Percentiles rank a stretch among this genome's conserved stretches.
Conservation (phyloP, 2,113 vertebrate species). For the Nematolebias whitei region DNA sequence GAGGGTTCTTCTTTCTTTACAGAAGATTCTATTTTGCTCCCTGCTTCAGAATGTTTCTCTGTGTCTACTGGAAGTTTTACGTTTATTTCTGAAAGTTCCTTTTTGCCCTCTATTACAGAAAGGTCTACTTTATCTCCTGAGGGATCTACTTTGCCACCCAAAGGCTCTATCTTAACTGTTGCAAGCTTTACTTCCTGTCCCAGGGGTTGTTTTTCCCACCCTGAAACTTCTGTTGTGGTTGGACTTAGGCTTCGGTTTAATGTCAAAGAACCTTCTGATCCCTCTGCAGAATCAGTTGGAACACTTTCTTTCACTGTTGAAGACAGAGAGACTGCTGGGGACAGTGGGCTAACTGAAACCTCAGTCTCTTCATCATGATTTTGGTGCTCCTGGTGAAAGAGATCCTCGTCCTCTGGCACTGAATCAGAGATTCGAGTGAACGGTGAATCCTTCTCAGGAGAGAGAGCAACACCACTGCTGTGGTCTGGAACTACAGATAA, state of each 20-base stretch:
- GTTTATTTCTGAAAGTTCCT: background rate
- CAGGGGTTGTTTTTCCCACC: background rate
- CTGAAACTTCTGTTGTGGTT: background rate
- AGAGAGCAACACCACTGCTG: conserved; percentile 36
- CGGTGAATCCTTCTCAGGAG: conserved; percentile 74
- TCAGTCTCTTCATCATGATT: conserved; percentile 25
- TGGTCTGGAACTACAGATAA: conserved; percentile 15
- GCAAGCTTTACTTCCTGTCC: background rate
- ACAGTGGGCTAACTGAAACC: background rate
- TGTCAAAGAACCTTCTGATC: background rate
- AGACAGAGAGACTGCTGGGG: background rate
- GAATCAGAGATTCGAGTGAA: conserved; percentile 73
- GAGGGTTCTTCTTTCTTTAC: background rate
- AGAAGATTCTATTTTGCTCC: background rate
- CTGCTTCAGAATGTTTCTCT: background rate
- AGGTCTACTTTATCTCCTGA: background rate
- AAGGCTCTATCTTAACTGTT: background rate
- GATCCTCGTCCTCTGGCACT: conserved; percentile 54
- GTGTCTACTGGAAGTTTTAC: background rate
- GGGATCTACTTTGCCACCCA: background rate
- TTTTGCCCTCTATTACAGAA: background rate
- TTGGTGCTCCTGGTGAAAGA: conserved; percentile 9
- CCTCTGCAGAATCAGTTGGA: background rate
- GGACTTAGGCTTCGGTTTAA: background rate
- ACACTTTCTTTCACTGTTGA: conserved; percentile 1